Percentiles rank a stretch among this genome's conserved stretches.
These are phyloP conservation scores for Temnothorax longispinosus DNA, from an alignment of 1,140 invertebrate genomes.

Conservation along the genomic window DNA sequence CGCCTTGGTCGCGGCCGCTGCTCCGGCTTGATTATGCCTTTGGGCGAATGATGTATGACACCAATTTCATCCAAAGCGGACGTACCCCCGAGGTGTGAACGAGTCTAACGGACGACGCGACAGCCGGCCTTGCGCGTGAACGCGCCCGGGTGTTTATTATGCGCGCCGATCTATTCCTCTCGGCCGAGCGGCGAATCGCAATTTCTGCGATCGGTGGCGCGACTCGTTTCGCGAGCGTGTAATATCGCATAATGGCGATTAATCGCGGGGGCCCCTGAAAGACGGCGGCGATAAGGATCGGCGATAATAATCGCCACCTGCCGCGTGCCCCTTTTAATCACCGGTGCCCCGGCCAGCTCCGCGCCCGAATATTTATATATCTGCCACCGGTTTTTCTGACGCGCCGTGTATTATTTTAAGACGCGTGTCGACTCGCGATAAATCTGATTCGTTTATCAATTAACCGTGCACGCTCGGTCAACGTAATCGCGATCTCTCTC, in stretches of 20 bases:
- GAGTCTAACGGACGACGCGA: conserved; percentile 68
- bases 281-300: conserved; percentile 44
- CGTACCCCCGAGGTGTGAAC: conserved; percentile 75
- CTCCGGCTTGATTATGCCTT: conserved; percentile 74
- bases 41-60: conserved; percentile 75
- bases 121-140: conserved; percentile 59
- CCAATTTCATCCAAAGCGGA: conserved; percentile 78
- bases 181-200: neutral
- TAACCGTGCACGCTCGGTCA: conserved; percentile 26
- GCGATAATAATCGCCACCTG: conserved; percentile 61
- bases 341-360: neutral
- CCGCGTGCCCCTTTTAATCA: conserved; percentile 53
- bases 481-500: conserved; percentile 33
- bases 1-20: conserved; percentile 25
- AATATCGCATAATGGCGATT: conserved; percentile 69
- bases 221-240: conserved; percentile 64
- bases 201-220: conserved; percentile 51
- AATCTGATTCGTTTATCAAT: conserved; percentile 59
- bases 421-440: conserved; percentile 55
- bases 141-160: conserved; percentile 72
- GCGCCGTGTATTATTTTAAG: conserved; percentile 44
- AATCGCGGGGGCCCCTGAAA: conserved; percentile 52
- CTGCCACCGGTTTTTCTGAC: conserved; percentile 35
- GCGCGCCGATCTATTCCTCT: conserved; percentile 20
- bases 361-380: conserved; percentile 53